A percentile compares a stretch with the other conserved stretches of the same genome.
Evolutionary conservation across 2,797 vertebrate genomes (phyloP).

Genomic region (Malurus leucopterus): DNA sequence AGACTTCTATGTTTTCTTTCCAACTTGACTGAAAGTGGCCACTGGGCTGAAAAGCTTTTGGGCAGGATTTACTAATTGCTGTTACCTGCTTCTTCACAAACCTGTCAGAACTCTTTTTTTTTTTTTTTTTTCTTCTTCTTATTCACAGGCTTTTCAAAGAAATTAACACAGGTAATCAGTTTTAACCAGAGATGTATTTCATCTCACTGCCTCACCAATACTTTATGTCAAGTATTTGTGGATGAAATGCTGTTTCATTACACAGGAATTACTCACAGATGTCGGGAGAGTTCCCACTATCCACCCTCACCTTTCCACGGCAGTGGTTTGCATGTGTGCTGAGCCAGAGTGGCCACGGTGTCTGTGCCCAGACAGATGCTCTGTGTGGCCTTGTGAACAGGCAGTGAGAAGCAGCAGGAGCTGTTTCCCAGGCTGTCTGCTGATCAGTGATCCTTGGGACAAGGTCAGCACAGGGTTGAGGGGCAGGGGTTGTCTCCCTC

Average conservation of each 20-base stretch:
- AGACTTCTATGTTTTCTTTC: background rate
- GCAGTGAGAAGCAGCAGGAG: background rate
- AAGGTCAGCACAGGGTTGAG: background rate
- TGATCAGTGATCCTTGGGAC: background rate
- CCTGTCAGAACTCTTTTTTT: background rate
- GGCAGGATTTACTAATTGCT: background rate
- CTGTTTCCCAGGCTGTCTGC: background rate
- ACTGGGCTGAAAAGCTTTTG: background rate
- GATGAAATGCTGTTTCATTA: background rate
- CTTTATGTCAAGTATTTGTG: background rate
- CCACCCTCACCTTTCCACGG: background rate
- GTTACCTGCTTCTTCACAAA: background rate
- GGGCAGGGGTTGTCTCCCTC: background rate
- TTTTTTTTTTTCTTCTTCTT: background rate
- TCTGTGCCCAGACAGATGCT: accelerated
- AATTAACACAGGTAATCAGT: background rate
- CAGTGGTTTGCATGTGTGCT: accelerated
- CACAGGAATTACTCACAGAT: background rate
- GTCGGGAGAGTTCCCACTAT: accelerated
- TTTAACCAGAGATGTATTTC: background rate
- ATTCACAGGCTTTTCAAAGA: background rate
- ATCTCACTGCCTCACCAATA: background rate
- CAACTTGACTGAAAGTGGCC: background rate
- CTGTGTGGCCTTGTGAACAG: accelerated
- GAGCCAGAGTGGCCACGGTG: accelerated